These are phyloP conservation scores for Acrossocheilus wenchowensis DNA, from an alignment of 2,797 vertebrate species.

Conservation along the genomic window DNA sequence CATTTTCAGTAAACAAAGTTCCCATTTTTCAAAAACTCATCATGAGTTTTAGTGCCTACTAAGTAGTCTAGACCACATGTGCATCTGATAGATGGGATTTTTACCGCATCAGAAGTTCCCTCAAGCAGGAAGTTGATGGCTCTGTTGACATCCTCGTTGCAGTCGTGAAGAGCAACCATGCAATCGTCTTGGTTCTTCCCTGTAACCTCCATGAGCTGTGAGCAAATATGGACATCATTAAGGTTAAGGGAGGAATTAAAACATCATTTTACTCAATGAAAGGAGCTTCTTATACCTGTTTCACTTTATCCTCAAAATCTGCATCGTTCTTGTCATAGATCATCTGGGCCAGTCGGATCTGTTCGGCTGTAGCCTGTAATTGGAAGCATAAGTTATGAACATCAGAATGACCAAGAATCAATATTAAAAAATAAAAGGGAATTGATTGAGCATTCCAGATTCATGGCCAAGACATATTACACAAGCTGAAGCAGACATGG, in stretches of 20 bases:
- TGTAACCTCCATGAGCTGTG: conserved; percentile 95
- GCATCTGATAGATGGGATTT: conserved; percentile 25
- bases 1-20: not conserved
- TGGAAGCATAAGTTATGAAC: not conserved
- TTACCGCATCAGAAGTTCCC: conserved; percentile 93
- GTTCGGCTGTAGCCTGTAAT: conserved; percentile 93
- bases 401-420: not conserved
- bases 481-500: not conserved
- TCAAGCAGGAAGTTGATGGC: conserved; percentile 96
- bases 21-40: not conserved
- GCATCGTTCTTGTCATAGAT: conserved; percentile 96
- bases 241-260: not conserved
- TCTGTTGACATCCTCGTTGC: conserved; percentile 95
- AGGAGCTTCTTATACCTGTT: conserved; percentile 81
- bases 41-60: not conserved
- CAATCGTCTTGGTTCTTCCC: conserved; percentile 97
- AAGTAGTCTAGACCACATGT: conserved; percentile 8
- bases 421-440: not conserved
- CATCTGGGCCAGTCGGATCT: conserved; percentile 96
- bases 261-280: not conserved
- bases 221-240: not conserved
- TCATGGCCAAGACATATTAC: not conserved
- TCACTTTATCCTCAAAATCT: conserved; percentile 97
- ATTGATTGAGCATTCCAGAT: not conserved
- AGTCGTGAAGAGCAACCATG: conserved; percentile 96